Base-by-base conservation (phyloP, 1,140 invertebrate species). In the Callitettix versicolor region DNA sequence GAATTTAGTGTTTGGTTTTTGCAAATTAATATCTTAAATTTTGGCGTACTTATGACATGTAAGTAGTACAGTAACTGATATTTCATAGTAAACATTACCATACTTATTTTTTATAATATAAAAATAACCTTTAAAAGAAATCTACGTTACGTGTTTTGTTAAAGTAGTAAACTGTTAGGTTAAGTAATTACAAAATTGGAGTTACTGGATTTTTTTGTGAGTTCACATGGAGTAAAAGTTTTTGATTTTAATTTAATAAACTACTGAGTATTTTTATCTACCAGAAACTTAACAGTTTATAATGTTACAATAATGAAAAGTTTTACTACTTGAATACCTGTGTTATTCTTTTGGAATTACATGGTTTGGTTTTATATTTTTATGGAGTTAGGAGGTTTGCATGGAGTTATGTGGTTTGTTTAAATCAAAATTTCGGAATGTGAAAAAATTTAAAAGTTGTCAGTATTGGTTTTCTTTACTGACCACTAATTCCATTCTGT, bases 321-420 rank as follows among this genome's bases (percentile, higher is more conserved):
- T n/a, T n/a, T n/a, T n/a, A n/a, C n/a, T n/a, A n/a, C n/a, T n/a
- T n/a, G n/a, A n/a, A n/a, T n/a, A n/a, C n/a, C n/a, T n/a, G n/a
- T n/a, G n/a, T n/a, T n/a, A n/a, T n/a, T n/a, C n/a, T n/a, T n/a
- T n/a, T n/a, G n/a, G n/a, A n/a, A n/a, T n/a, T n/a, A n/a, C n/a
- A n/a, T n/a, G n/a, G n/a, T n/a, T n/a, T n/a, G n/a, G n/a, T n/a
- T n/a, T n/a, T n/a, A n/a, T n/a, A n/a, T n/a, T n/a, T n/a, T n/a
- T n/a, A n/a, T n/a, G n/a, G n/a, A n/a, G 47, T 50, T 50, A 50
- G 11, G 47, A 50, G 47, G 47, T 50, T 50, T 7, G n/a, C 1
- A 7, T 18, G 11, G 14, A 50, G 47, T 30, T 50, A 50, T n/a
- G 30, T 5, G 47, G 47, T 22, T 50, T 34, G 30, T 50, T 17